Evolutionary conservation across 2,888 invertebrate genomes (phyloP), one percentile per base, ranked within the genome.

Genomic region (Xestia ashworthii): DNA sequence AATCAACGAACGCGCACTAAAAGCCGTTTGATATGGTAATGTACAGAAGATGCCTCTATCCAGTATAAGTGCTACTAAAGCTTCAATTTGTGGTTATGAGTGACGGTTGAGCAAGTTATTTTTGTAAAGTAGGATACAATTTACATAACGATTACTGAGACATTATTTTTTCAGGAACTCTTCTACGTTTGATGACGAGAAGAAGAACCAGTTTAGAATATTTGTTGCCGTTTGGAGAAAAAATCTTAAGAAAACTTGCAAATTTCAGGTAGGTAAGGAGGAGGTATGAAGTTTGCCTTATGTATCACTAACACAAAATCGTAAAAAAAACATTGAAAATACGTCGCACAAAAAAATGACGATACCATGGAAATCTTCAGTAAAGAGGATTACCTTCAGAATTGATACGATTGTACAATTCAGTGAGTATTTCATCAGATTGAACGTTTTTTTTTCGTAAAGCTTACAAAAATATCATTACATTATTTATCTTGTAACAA

Each of bases 341-440:
- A 53, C 14, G 1, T 32, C 25, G 14, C 46, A 38, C 32, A 44
- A 44, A 68, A 71, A 48, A 22, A 53, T 32, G 14, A 71, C 46
- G 22, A 38, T 14, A 46, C n/a, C 65, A 25, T 32, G 46, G 38
- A 46, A 74, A 74, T 58, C 46, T 44, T 60, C 11, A 53, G 62
- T 55, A 81, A 79, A 81, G 66, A 81, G 32, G 79, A 81, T 79
- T 81, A 81, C 75, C 3, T 46, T 19, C 66, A 32, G 19, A 75
- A 67, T 46, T 81, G 82, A 79, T 81, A 67, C 66, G 60, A 81
- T 62, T 81, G 25, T 67, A 75, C 75, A 74, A 53, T 53, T 74
- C 66, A 74, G 46, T 67, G 66, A 60, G n/a, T 74, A 60, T 60
- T 41, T 66, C 81, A 60, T 44, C 25, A 53, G n/a, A 38, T 46